Evolutionary conservation across 2,797 vertebrate genomes (phyloP), one percentile per base, ranked within the genome.

Genomic region (Toxotes lorentzi): DNA sequence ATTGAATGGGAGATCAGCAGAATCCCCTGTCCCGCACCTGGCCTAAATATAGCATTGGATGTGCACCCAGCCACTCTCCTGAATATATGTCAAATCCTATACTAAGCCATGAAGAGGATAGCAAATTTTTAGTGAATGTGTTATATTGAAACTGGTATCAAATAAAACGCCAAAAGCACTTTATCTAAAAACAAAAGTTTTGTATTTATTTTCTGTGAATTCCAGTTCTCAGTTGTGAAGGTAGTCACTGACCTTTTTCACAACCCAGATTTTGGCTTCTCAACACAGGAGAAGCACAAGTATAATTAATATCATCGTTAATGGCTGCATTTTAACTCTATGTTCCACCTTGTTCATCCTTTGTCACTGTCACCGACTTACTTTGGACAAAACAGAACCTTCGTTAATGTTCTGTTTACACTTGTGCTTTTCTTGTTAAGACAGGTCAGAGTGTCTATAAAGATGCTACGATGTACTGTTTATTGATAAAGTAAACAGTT

Each of bases 91-190:
- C 5, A 63, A 10, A 62, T 48, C 1, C 12, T 62, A 2, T 34
- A 59, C 24, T 40, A 50, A 58, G 50, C 17, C 9, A 16, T 48
- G 16, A 47, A 47, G 6, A 13, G 17, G 16, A 47, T 41, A n/a
- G 13, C 8, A 65, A 40, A 30, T 66, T 23, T 23, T 50, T 17
- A 13, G 23, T 38, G 17, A 23, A 38, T 38, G 11, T 62, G 9
- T 21, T 70, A 9, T 43, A 30, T 56, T 51, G 4, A 70, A 83
- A 71, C 2, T 32, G 17, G 14, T 70, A 48, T 47, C 0, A 78
- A 72, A 70, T 70, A 65, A 73, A 72, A 23, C 48, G 27, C 7
- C 19, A 40, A 7, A 63, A 43, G 1, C 1, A 24, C 23, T 43
- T 47, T 14, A 23, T 62, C 5, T 17, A 12, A 45, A 60, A 60